phyloP scores from a whole-genome alignment of 2,113 vertebrate genomes.

The Danionella cerebrum region DNA sequence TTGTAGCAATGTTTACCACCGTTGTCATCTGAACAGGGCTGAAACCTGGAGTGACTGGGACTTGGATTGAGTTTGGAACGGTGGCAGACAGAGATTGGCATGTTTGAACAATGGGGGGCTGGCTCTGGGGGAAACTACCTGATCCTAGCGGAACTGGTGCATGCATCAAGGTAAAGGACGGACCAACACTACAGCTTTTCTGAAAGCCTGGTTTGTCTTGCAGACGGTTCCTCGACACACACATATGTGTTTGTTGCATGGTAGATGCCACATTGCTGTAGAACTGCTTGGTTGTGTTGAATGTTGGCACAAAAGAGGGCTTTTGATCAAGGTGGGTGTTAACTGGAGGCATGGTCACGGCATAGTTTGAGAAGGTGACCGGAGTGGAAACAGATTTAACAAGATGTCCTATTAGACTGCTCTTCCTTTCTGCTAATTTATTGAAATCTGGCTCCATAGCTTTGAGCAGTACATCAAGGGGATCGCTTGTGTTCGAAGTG shows the following conservation, averaged over 20 bases:
- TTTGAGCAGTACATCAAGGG: conserved; percentile 90
- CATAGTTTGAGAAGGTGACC: conserved; percentile 42
- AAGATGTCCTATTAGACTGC: conserved; percentile 58
- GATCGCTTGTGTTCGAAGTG: conserved; percentile 70
- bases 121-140: conserved; percentile 78
- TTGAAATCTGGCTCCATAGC: conserved; percentile 97
- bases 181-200: conserved; percentile 71
- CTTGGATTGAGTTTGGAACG: conserved; percentile 73
- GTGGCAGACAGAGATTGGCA: conserved; percentile 75
- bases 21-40: conserved; percentile 78
- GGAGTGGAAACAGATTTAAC: conserved; percentile 66
- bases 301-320: conserved; percentile 60
- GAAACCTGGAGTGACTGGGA: conserved; percentile 75
- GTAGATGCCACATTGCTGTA: conserved; percentile 62
- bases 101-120: conserved; percentile 74
- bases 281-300: conserved; percentile 65
- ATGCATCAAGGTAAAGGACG: conserved; percentile 65
- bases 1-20: conserved; percentile 73
- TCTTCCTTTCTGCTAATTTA: conserved; percentile 76
- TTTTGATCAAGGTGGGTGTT: conserved; percentile 57
- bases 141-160: conserved; percentile 70
- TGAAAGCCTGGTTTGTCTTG: conserved; percentile 71
- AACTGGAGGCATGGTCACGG: conserved; percentile 53
- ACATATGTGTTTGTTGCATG: conserved; percentile 59
- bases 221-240: conserved; percentile 59